Conservation (phyloP, 1,140 invertebrate species). For the Pseudomyrmex flavicornis region DNA sequence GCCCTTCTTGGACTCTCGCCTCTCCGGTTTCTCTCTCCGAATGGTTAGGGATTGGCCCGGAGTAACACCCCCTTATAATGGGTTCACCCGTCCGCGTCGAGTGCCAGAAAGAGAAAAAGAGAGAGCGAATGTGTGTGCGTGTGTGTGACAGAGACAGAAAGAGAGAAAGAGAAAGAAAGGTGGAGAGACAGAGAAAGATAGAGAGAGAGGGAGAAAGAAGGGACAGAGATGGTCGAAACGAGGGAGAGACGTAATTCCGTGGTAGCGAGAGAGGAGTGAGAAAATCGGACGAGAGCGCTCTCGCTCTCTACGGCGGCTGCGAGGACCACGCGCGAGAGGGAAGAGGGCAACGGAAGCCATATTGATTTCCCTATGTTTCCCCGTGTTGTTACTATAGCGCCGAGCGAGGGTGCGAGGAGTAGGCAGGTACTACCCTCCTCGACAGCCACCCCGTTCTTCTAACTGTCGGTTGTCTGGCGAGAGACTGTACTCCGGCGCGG, state of each 20-base stretch:
- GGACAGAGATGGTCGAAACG: slow-evolving; percentile 67
- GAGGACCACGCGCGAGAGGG: slow-evolving; percentile 73
- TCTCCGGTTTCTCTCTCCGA: slow-evolving; percentile 77
- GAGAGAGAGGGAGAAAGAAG: slow-evolving; percentile 59
- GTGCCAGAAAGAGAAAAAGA: slow-evolving; percentile 69
- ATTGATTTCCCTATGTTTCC: slow-evolving; percentile 86
- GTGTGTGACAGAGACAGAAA: slow-evolving; percentile 27
- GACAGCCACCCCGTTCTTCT: slow-evolving; percentile 69
- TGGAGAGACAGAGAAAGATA: slow-evolving; percentile 39
- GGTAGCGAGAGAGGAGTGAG: slow-evolving; percentile 42
- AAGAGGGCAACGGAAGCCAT: slow-evolving; percentile 85
- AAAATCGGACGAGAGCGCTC: slow-evolving; percentile 61
- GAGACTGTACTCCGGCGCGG: slow-evolving; percentile 62
- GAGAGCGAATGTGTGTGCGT: not conserved
- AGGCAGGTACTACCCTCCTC: slow-evolving; percentile 76
- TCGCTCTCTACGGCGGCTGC: slow-evolving; percentile 41
- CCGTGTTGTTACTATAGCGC: slow-evolving; percentile 85
- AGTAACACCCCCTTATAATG: slow-evolving; percentile 86
- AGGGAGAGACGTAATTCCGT: slow-evolving; percentile 50
- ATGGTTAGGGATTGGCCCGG: slow-evolving; percentile 85
- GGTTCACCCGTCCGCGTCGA: slow-evolving; percentile 84
- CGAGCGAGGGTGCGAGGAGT: slow-evolving; percentile 81
- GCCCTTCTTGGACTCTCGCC: slow-evolving; percentile 80
- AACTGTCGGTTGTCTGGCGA: slow-evolving; percentile 73
- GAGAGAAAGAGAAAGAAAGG: slow-evolving; percentile 35